Evolutionary conservation across 2,888 invertebrate genomes (phyloP), one percentile per base, ranked within the genome.

Genomic region (Saturnia japonica): DNA sequence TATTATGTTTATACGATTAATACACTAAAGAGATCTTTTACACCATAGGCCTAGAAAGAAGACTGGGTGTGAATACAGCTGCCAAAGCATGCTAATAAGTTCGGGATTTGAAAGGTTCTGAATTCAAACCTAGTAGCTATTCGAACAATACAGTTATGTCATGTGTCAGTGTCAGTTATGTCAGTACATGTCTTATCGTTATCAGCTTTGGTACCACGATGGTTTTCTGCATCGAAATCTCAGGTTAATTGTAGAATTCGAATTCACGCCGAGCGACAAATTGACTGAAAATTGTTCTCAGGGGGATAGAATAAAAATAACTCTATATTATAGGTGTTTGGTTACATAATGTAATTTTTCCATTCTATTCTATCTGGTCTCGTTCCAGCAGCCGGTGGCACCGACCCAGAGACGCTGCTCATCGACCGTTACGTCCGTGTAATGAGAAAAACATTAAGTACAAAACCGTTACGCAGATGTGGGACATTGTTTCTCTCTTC

Each of bases 361-460:
- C 71, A 74, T 62, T 68, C 69, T 72, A 71, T 75, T 73, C 72
- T 75, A 69, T 67, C 62, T 68, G 62, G 70, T 75, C 73, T 74
- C 76, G 78, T 78, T 78, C 74, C 80, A 75, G 74, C 70, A 70
- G 51, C 70, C 62, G 70, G 25, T 57, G 57, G 57, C 62, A 71
- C 71, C 70, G 67, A 74, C 66, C 67, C 73, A 73, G 75, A n/a
- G 57, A 25, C 34, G 14, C 43, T 47, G 67, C 25, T 67, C 67
- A 47, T 45, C 45, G 60, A 78, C 78, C 84, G 79, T 79, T 76
- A 82, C 81, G 82, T 75, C 70, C 72, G 62, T 68, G 64, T 76
- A 75, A 76, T 76, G 75, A 77, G 76, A 75, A 72, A 75, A 74
- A 77, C 76, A 75, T 76, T 75, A 64, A 45, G 47, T 7, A 34